A percentile compares a stretch with the other conserved stretches of the same genome.
phyloP scores from a whole-genome alignment of 2,113 vertebrate species.

The Microcebus tavaratra region DNA sequence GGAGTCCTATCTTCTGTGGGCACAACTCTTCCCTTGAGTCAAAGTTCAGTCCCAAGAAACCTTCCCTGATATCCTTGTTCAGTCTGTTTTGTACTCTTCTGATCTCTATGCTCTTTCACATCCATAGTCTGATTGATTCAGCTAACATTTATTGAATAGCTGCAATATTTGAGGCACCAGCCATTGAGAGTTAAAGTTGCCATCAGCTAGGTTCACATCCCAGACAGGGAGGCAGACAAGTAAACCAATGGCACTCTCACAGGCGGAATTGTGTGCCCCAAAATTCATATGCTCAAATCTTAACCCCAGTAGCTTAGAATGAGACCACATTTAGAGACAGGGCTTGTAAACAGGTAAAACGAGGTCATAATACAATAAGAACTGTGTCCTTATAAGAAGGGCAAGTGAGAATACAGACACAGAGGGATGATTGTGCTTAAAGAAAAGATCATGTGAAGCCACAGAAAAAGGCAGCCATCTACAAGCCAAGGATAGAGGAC shows the following conservation, averaged over 20 bases:
- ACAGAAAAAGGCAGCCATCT: not conserved
- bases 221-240: not conserved
- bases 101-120: not conserved
- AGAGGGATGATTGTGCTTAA: not conserved
- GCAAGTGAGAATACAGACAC: not conserved
- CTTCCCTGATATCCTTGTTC: not conserved
- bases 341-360: not conserved
- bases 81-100: not conserved
- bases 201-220: not conserved
- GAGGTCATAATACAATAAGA: not conserved
- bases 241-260: not conserved
- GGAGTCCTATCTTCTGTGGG: not conserved
- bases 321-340: not conserved
- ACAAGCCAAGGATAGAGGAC: not conserved
- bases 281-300: not conserved
- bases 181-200: not conserved
- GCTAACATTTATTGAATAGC: not conserved
- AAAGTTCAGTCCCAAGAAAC: not conserved
- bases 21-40: not conserved
- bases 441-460: not conserved
- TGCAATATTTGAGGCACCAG: not conserved
- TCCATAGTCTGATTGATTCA: not conserved
- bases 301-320: not conserved
- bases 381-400: not conserved
- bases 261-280: not conserved